Conservation (phyloP, 1,140 invertebrate species). For the Copidosoma floridanum region DNA sequence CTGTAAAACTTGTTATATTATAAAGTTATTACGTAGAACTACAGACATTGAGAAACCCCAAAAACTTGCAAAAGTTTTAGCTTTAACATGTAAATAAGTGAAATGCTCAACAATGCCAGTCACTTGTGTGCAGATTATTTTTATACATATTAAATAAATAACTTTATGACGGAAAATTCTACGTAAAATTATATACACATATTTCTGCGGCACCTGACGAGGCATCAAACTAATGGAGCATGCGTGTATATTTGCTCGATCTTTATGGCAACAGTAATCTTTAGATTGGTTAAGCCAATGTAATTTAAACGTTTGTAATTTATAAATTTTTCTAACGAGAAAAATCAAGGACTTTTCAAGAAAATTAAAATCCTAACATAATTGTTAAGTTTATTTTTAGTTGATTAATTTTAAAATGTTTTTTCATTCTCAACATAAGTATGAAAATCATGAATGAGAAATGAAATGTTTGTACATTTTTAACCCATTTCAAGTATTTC, state of each 20-base stretch:
- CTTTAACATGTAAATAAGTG: slow-evolving; percentile 26
- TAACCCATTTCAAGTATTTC: slow-evolving; percentile 24
- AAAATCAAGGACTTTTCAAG: neutral
- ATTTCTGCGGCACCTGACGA: slow-evolving; percentile 31
- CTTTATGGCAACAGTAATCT: slow-evolving; percentile 26
- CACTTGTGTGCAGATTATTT: slow-evolving; percentile 15
- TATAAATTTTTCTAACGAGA: slow-evolving; percentile 22
- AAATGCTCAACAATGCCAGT: slow-evolving; percentile 19
- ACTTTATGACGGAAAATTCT: neutral
- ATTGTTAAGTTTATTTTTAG: slow-evolving; percentile 10
- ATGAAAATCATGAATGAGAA: no score
- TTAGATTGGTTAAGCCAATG: slow-evolving; percentile 20
- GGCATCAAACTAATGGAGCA: slow-evolving; percentile 27
- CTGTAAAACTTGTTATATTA: no score
- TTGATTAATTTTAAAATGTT: slow-evolving; percentile 15
- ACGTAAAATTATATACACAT: no score
- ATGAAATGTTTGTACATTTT: slow-evolving; percentile 49
- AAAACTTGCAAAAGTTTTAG: slow-evolving; percentile 2
- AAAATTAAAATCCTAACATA: slow-evolving; percentile 9
- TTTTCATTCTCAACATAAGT: no score
- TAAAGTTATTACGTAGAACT: no score
- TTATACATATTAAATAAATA: neutral
- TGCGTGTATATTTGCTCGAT: slow-evolving; percentile 37
- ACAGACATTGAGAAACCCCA: no score
- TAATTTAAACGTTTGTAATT: slow-evolving; percentile 29